A percentile compares a stretch with the other conserved stretches of the same genome.
These are phyloP conservation scores for Dendroctonus valens DNA, from an alignment of 1,140 invertebrate species.

Conservation along the genomic window DNA sequence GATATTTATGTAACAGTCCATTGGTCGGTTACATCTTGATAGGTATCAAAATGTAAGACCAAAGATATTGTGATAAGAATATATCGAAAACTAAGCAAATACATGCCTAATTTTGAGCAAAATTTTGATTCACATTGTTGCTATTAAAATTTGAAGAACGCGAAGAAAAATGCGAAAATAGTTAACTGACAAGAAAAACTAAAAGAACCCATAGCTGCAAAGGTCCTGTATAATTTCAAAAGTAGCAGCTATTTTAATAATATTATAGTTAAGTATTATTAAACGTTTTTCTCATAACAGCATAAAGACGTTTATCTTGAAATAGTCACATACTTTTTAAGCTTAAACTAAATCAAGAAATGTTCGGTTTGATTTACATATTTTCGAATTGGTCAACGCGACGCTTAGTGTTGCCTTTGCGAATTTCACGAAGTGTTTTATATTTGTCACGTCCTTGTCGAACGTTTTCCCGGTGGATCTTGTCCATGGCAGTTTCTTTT, in stretches of 20 bases:
- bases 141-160: too few relatives aligned
- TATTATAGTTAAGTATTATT: background rate
- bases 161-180: background rate
- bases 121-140: too few relatives aligned
- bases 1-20: too few relatives aligned
- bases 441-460: slow-evolving; percentile 98
- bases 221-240: background rate
- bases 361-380: slow-evolving; percentile 74
- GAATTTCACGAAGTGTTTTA: slow-evolving; percentile 97
- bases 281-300: background rate
- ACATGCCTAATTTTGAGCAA: too few relatives aligned
- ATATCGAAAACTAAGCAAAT: too few relatives aligned
- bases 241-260: background rate
- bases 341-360: slow-evolving; percentile 9
- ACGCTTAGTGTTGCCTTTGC: slow-evolving; percentile 99
- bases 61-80: too few relatives aligned
- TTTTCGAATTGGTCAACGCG: slow-evolving; percentile 99
- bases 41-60: too few relatives aligned
- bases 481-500: slow-evolving; percentile 93
- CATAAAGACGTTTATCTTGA: background rate
- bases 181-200: background rate
- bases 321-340: slow-evolving; percentile 8
- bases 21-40: too few relatives aligned
- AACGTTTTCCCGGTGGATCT: slow-evolving; percentile 97
- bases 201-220: background rate